Conservation (phyloP, 1,140 invertebrate genomes). For the Globodera rostochiensis region DNA sequence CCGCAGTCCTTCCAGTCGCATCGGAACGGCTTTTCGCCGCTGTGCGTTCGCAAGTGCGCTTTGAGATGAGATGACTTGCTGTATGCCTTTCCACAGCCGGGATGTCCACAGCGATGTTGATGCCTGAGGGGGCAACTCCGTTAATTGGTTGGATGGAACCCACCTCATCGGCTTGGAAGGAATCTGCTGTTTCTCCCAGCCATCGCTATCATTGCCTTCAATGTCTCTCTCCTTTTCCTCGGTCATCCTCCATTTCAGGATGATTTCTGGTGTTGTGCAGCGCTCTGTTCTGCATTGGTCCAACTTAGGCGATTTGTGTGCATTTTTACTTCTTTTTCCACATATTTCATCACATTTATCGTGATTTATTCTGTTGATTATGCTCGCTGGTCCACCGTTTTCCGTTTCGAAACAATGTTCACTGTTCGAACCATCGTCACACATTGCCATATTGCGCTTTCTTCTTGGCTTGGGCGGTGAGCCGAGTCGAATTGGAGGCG, state of each 20-base stretch:
- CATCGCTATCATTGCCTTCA: background rate
- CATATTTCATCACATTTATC: no score
- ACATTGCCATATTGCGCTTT: conserved; percentile 8
- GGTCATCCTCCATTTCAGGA: background rate
- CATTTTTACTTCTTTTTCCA: background rate
- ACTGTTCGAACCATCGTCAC: conserved; percentile 4
- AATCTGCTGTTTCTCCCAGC: background rate
- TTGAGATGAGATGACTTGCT: conserved; percentile 72
- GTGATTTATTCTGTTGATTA: background rate
- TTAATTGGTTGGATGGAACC: background rate
- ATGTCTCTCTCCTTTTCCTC: background rate
- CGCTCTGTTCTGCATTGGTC: background rate
- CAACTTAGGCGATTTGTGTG: background rate
- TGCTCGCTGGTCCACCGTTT: background rate
- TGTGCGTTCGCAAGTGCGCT: conserved; percentile 72
- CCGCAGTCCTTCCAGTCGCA: conserved; percentile 83
- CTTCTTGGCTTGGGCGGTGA: conserved; percentile 23
- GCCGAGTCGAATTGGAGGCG: conserved; percentile 28
- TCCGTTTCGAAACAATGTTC: background rate
- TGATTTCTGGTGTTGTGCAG: background rate
- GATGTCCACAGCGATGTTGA: conserved; percentile 16
- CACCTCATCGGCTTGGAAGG: background rate
- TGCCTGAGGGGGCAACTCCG: background rate
- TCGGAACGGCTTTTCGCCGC: conserved; percentile 76
- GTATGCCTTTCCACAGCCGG: conserved; percentile 21